Conservation (phyloP, 2,113 vertebrate genomes). For the Manacus vitellinus region DNA sequence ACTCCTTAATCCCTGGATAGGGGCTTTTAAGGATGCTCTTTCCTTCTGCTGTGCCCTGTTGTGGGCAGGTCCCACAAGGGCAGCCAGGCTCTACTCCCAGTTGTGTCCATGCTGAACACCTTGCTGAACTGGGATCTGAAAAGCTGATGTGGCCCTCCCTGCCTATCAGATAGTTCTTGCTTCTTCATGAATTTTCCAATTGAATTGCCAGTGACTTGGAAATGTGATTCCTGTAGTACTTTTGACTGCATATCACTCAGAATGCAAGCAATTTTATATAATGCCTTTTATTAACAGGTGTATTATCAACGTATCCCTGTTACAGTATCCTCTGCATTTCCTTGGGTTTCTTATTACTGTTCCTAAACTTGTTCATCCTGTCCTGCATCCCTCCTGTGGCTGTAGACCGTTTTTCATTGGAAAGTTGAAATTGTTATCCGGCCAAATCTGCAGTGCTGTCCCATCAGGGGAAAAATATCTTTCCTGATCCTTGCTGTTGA, state of each 20-base stretch:
- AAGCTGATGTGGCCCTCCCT: not conserved
- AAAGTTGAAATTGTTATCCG: slow-evolving; percentile 16
- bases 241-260: not conserved
- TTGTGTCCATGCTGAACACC: not conserved
- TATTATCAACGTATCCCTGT: not conserved
- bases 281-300: not conserved
- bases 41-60: not conserved
- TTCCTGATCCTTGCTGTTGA: slow-evolving; percentile 58
- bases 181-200: slow-evolving; percentile 12
- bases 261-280: not conserved
- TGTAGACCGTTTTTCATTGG: not conserved
- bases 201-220: not conserved
- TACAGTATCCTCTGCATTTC: not conserved
- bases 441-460: slow-evolving; percentile 44
- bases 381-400: slow-evolving; percentile 6
- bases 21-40: not conserved
- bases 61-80: not conserved
- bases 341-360: not conserved
- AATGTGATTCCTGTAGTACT: not conserved
- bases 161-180: not conserved
- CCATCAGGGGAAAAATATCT: slow-evolving; percentile 56
- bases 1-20: not conserved
- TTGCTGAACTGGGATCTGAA: not conserved
- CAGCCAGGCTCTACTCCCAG: not conserved
- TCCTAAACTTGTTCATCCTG: not conserved